phyloP scores from a whole-genome alignment of 2,113 vertebrate genomes.

The Thymallus thymallus region DNA sequence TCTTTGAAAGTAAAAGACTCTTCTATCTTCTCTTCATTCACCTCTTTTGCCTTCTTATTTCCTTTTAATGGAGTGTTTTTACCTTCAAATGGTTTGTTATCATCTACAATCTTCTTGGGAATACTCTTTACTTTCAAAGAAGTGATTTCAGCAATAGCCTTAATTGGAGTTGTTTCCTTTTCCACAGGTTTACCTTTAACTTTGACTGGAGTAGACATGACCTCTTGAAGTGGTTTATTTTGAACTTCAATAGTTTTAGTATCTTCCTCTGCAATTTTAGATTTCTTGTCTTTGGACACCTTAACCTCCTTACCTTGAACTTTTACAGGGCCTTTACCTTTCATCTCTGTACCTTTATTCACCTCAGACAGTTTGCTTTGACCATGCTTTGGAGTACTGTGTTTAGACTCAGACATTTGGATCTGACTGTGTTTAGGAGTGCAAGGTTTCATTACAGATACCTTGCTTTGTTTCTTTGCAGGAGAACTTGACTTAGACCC shows the following conservation, averaged over 20 bases:
- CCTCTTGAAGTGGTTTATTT: not conserved
- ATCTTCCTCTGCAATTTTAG: no score
- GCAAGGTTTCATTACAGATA: not conserved
- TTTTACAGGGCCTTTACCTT: constrained; percentile 1
- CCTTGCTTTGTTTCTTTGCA: not conserved
- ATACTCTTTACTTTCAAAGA: not conserved
- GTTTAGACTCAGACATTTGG: not conserved
- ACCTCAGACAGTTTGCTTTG: constrained; percentile 3
- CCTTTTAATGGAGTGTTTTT: not conserved
- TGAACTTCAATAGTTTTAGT: constrained; percentile 19
- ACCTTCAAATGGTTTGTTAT: constrained; percentile 4
- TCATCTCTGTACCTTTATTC: constrained; percentile 20
- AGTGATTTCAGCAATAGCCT: not conserved
- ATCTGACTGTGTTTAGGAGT: constrained; percentile 19
- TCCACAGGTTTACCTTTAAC: constrained; percentile 11
- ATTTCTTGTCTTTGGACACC: constrained; percentile 3
- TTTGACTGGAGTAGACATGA: constrained; percentile 25
- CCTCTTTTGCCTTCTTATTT: constrained; percentile 22
- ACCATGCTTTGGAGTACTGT: constrained; percentile 11
- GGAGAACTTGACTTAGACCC: not conserved
- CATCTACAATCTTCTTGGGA: not conserved
- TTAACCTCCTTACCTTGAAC: no score
- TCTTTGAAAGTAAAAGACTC: no score
- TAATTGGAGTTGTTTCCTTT: constrained; percentile 16
- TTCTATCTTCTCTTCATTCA: constrained; percentile 12